Evolutionary conservation across 2,113 vertebrate species (phyloP), one percentile per base, ranked within the genome.

Genomic region (Acrocephalus kingi): DNA sequence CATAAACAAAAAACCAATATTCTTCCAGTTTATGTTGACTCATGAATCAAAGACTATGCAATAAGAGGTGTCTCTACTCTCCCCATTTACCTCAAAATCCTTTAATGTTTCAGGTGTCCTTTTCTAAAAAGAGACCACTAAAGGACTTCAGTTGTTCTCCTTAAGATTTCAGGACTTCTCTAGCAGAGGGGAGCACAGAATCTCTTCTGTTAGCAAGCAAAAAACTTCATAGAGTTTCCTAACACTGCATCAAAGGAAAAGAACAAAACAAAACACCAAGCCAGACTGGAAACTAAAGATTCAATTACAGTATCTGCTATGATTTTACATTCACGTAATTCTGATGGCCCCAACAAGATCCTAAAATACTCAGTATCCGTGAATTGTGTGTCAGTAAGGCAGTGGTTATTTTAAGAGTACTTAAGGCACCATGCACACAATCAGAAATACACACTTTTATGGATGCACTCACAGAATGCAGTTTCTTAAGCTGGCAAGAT

Each of bases 341-440:
- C 39, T 61, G 35, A 85, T 6, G 35, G 30, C 13, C 41, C 64
- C 46, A 58, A 9, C 13, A 39, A 51, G 35, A 87, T 27, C 35
- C 48, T 51, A 20, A 55, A 69, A 23, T 10, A 78, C n/a, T n/a
- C 33, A 28, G 0, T 43, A 75, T 30, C 23, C 3, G 1, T 14
- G 10, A 88, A 49, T 4, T 0, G 1, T 23, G 14, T 2, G 1
- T 31, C 51, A 81, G 45, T 8, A 68, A 73, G 20, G 49, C 9
- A 80, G 25, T 4, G 13, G 43, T 39, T 58, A 45, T 64, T 79
- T 41, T 39, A 59, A 17, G 33, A 56, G 13, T 25, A 62, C 21
- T 77, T 33, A 43, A 43, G 25, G 59, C 8, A 7, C 3, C 18
- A 23, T 1, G 3, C 6, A 84, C 20, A 23, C 3, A 7, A 62